Evolutionary conservation across 2,113 vertebrate genomes (phyloP), one percentile per base, ranked within the genome.

Genomic region (Lophius piscatorius): DNA sequence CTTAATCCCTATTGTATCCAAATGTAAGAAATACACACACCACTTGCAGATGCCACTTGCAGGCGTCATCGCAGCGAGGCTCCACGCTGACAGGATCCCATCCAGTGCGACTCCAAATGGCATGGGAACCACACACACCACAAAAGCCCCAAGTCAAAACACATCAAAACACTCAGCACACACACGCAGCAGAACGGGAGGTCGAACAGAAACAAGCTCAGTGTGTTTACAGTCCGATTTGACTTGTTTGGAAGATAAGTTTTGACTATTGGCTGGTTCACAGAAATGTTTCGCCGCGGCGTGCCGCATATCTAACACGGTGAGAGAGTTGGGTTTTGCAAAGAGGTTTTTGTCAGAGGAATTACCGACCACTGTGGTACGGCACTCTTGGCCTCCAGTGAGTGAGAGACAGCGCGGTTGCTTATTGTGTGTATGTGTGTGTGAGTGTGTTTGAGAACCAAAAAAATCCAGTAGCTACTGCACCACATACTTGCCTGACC

Each of bases 141-240:
- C 68, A 61, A 82, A 82, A 79, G 58, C 74, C 80, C 64, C 63
- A 63, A 75, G 76, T 88, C 82, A 88, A 82, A 86, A 87, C 76
- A 86, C 63, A 83, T 85, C 82, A 81, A 84, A 80, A 70, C 60
- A 57, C 33, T 68, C 66, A 29, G 57, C 57, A 21, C 41, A 65
- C 51, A 66, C 63, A 78, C 49, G 35, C 41, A 44, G 71, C 50
- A 28, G 49, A 28, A 70, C 36, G 12, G 54, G 79, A 61, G 70
- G 55, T 67, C 21, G 24, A 56, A 62, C 47, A 76, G 68, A 76
- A 84, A 84, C 60, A 82, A 75, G 61, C 55, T 67, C 64, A 3
- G 41, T 18, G 20, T 85, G 68, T 83, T 87, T 83, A 77, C 64
- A 81, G 54, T 85, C 40, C 22, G 38, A 81, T 72, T 54, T 31